Base-by-base conservation (phyloP, 2,113 vertebrate species). In the Zapus hudsonius region DNA sequence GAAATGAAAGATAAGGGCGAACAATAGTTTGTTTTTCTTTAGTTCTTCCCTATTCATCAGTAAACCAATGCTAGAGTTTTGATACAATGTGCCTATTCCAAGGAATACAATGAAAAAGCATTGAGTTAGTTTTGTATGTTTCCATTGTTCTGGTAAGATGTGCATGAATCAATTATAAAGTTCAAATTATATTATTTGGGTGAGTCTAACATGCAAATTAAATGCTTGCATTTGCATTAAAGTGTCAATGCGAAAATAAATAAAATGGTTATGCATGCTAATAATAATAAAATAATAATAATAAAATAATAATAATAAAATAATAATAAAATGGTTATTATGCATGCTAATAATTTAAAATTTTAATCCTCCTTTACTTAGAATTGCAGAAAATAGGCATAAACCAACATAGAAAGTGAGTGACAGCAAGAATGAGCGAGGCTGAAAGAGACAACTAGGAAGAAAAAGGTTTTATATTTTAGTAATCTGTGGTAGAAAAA, bases 341-440 rank as follows among this genome's bases (percentile, higher is more conserved):
- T n/a, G n/a, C n/a, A n/a, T n/a, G n/a, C n/a, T n/a, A 90, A 84
- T 90, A 47, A 70, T 27, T 67, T 87, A 63, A 92, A 90, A 23
- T 29, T 93, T 84, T 84, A 67, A 36, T 42, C 55, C 63, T 72
- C 44, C 29, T 90, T 90, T 90, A 29, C 22, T 61, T 23, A 61
- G 59, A 61, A 61, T 61, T 17, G 25, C 59, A 61, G 59, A 61
- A 61, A 64, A 64, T 31, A 64, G 63, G 63, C 63, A 69, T 81
- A 88, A 88, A 16, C 19, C 73, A 84, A 69, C 25, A 22, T 33
- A 89, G 55, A 63, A 92, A 87, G 40, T 55, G 84, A 90, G 88
- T 57, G 13, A 72, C 23, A 89, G 33, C 61, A 33, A 79, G 4
- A 70, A 8, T 79, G 31, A 83, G 12, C 36, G 29, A 38, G 7